These are phyloP conservation scores for Rhinella marina DNA, from an alignment of 2,797 vertebrate genomes.

Conservation along the genomic window DNA sequence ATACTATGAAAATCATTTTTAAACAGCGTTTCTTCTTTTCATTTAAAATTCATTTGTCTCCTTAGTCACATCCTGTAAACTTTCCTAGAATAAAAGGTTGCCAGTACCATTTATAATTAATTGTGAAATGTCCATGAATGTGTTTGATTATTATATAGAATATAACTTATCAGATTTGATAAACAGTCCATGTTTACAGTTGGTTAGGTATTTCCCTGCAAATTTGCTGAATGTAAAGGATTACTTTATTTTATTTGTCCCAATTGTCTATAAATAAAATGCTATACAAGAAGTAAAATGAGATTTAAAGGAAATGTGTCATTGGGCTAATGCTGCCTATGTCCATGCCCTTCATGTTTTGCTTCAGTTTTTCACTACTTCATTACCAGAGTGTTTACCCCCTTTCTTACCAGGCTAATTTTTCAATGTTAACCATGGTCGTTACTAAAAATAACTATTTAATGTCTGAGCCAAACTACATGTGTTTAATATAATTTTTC, in stretches of 20 bases:
- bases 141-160: slow-evolving; percentile 56
- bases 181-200: neutral
- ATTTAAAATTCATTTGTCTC: slow-evolving; percentile 73
- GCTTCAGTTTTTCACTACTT: too few relatives aligned
- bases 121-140: slow-evolving; percentile 61
- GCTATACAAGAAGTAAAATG: too few relatives aligned
- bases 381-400: too few relatives aligned
- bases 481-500: too few relatives aligned
- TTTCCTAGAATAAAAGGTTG: slow-evolving; percentile 61
- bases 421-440: too few relatives aligned
- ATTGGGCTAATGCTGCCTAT: too few relatives aligned
- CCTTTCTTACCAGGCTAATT: too few relatives aligned
- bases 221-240: neutral
- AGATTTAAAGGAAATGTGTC: too few relatives aligned
- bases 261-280: neutral
- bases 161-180: slow-evolving; percentile 8
- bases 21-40: slow-evolving; percentile 67
- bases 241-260: neutral
- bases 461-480: too few relatives aligned
- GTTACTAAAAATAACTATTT: too few relatives aligned
- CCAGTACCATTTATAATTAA: slow-evolving; percentile 70
- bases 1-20: slow-evolving; percentile 64
- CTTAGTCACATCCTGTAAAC: slow-evolving; percentile 67
- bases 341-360: too few relatives aligned
- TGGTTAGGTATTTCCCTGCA: slow-evolving; percentile 7